phyloP scores from a whole-genome alignment of 2,888 invertebrate genomes.

The Limulus polyphemus region DNA sequence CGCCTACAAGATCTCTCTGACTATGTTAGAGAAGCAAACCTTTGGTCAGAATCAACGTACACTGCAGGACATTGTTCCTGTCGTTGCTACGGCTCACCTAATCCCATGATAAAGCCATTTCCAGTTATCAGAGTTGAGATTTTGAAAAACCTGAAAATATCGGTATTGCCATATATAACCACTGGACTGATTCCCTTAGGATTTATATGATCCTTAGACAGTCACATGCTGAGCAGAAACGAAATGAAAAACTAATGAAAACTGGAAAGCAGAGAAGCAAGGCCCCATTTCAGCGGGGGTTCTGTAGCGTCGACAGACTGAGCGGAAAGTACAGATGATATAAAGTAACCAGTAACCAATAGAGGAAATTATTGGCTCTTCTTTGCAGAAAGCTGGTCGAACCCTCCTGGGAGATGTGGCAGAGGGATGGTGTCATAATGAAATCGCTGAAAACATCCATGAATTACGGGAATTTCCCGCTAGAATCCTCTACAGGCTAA shows the following conservation, averaged over 20 bases:
- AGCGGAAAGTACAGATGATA: conserved; percentile 1
- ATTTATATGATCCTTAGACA: conserved; percentile 17
- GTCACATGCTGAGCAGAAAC: conserved; percentile 11
- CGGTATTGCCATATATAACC: conserved; percentile 2
- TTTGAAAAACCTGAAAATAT: too few species aligned
- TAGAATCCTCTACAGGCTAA: background rate
- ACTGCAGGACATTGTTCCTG: too few species aligned
- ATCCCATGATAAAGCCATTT: too few species aligned
- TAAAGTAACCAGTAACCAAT: conserved; percentile 4
- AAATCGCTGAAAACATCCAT: conserved; percentile 5
- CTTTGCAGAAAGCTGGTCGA: conserved; percentile 1
- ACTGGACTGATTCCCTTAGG: background rate
- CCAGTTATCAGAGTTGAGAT: too few species aligned
- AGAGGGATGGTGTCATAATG: conserved; percentile 1
- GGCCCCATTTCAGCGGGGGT: background rate
- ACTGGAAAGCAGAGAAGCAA: background rate
- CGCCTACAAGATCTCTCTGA: too few species aligned
- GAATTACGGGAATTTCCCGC: conserved; percentile 1
- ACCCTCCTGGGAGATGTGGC: conserved; percentile 5
- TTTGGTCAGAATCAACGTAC: too few species aligned
- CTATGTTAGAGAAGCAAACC: too few species aligned
- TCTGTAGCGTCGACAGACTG: too few species aligned
- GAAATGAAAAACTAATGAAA: conserved; percentile 23
- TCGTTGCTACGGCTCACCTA: too few species aligned
- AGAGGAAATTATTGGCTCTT: conserved; percentile 3